A percentile compares a stretch with the other conserved stretches of the same genome.
phyloP scores from a whole-genome alignment of 2,797 vertebrate species.

The Crypturellus tataupa region DNA sequence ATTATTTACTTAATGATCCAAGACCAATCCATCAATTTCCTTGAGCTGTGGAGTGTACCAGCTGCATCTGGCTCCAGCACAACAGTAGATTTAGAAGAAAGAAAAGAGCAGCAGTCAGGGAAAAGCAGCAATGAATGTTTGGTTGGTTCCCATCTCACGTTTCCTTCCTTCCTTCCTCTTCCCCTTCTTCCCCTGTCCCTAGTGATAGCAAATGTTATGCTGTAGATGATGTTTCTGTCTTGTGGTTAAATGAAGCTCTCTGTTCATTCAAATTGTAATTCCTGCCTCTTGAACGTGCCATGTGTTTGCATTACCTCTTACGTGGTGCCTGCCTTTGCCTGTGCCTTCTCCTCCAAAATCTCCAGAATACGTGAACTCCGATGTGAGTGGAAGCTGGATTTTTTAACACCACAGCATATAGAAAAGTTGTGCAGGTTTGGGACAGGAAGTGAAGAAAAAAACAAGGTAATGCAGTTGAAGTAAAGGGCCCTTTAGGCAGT shows the following conservation, averaged over 20 bases:
- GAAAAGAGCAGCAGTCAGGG: background rate
- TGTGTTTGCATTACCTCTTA: background rate
- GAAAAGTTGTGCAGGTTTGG: background rate
- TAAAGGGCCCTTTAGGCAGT: background rate
- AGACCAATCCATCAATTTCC: background rate
- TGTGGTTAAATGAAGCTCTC: background rate
- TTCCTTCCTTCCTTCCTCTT: accelerated
- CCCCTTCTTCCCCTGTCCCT: too few relatives aligned
- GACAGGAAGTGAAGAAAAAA: background rate
- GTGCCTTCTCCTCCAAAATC: background rate
- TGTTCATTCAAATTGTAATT: background rate
- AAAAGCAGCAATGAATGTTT: background rate
- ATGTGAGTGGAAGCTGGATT: background rate
- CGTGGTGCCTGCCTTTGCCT: background rate
- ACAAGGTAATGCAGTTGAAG: background rate
- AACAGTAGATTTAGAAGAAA: background rate
- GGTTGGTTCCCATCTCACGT: background rate
- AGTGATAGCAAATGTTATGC: background rate
- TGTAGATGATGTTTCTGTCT: background rate
- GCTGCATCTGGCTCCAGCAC: background rate
- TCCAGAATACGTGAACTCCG: background rate
- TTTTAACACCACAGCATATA: background rate
- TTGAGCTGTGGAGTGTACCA: background rate
- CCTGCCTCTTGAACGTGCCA: background rate
- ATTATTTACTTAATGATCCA: background rate